Evolutionary conservation across 2,888 invertebrate species (phyloP), one percentile per base, ranked within the genome.

Genomic region (Drosophila eohydei): DNA sequence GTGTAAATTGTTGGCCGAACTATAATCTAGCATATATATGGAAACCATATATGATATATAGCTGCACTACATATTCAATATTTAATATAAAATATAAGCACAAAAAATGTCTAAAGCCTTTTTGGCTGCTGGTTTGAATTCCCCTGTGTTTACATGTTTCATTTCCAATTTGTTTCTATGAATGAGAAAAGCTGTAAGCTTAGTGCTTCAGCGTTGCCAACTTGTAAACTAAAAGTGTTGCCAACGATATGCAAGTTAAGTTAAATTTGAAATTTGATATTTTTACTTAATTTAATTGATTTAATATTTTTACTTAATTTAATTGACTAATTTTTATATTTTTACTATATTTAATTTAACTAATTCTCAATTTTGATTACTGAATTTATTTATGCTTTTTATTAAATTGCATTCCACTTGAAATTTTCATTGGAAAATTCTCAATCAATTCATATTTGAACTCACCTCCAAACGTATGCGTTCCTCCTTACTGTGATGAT

Each of bases 391-490:
- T 26, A 36, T 21, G 14, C 8, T 14, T 34, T 30, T n/a, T 30
- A 30, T n/a, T 9, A 16, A 16, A 50, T 12, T 52, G 14, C 12
- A 16, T 5, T 3, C 9, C n/a, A n/a, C 5, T 28, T n/a, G n/a
- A 5, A 38, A 40, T 40, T 5, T n/a, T 14, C 38, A 28, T 21
- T 38, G 26, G n/a, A 11, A 54, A 57, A 34, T 62, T 30, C 9
- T 21, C 40, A 44, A 51, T 51, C 16, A 50, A 4, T 34, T 38
- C 38, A 57, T 36, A 52, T 30, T 36, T n/a, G n/a, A 43, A 88
- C 89, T 91, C 75, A 93, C 93, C 92, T 93, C 93, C 71, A 93
- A 80, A 58, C 92, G 91, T 69, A 92, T 92, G 69, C 92, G 92
- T 61, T 93, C 92, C 58, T 92, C 87, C 57, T 76, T 82, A 68